Evolutionary conservation across 2,797 vertebrate species (phyloP).

Genomic region (Rhadinocentrus ornatus): DNA sequence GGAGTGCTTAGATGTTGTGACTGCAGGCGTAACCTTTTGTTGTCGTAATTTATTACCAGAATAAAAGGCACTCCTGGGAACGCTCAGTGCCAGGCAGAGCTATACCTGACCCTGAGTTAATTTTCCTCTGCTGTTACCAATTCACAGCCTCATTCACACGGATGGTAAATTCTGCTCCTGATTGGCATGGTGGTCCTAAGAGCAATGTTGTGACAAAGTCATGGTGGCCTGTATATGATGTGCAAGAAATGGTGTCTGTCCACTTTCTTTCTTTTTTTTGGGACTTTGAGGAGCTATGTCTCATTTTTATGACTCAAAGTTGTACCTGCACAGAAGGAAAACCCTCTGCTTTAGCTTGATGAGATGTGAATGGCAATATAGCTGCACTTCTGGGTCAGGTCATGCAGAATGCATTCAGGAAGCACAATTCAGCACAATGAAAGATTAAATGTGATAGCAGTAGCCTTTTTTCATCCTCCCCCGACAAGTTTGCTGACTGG

Average conservation of each 20-base stretch:
- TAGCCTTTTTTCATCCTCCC: slow-evolving; percentile 29
- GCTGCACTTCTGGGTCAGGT: slow-evolving; percentile 46
- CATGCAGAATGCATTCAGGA: slow-evolving; percentile 41
- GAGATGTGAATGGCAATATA: slow-evolving; percentile 48
- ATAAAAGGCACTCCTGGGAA: slow-evolving; percentile 56
- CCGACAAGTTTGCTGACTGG: slow-evolving; percentile 23
- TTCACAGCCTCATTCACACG: slow-evolving; percentile 44
- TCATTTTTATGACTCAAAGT: slow-evolving; percentile 58
- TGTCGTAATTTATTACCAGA: slow-evolving; percentile 64
- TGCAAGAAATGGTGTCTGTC: slow-evolving; percentile 20
- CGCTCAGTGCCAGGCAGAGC: slow-evolving; percentile 41
- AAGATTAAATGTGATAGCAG: slow-evolving; percentile 43
- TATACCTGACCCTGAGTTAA: slow-evolving; percentile 36
- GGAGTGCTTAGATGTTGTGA: slow-evolving; percentile 64
- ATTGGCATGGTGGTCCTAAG: slow-evolving; percentile 28
- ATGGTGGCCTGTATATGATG: slow-evolving; percentile 10
- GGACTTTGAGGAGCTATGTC: slow-evolving; percentile 30
- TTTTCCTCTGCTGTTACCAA: slow-evolving; percentile 52
- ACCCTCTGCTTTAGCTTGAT: slow-evolving; percentile 43
- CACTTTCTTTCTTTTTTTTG: slow-evolving; percentile 44
- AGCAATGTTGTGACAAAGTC: slow-evolving; percentile 34
- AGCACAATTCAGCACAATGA: slow-evolving; percentile 17
- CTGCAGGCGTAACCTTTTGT: slow-evolving; percentile 55
- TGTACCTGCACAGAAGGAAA: slow-evolving; percentile 51
- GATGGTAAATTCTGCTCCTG: slow-evolving; percentile 39